These are phyloP conservation scores for Pogonognathellus flavescens DNA, from an alignment of 1,140 invertebrate genomes.

Conservation along the genomic window DNA sequence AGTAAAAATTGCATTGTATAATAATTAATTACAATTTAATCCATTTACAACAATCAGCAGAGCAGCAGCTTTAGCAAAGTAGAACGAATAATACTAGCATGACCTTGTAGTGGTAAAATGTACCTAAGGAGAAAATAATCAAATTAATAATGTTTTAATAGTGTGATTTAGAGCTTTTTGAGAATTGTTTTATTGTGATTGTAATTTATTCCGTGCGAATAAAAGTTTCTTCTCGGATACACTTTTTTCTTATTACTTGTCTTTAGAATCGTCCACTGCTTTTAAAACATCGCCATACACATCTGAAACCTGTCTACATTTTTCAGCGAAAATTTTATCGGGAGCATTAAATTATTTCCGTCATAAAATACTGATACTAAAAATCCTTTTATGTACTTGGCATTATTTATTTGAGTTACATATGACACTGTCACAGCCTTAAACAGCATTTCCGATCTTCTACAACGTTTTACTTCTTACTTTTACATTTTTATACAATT, in stretches of 20 bases:
- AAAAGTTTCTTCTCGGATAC: conserved; percentile 4
- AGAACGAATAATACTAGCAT: too few relatives aligned
- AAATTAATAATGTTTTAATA: neutral
- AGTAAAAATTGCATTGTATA: neutral
- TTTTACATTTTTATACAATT: too few relatives aligned
- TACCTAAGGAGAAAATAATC: neutral
- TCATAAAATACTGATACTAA: too few relatives aligned
- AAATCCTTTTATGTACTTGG: too few relatives aligned
- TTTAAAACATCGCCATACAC: too few relatives aligned
- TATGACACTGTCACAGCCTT: too few relatives aligned
- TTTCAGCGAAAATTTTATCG: too few relatives aligned
- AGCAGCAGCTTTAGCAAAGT: neutral
- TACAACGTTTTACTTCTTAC: too few relatives aligned
- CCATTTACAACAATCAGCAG: neutral
- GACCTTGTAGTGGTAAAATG: neutral
- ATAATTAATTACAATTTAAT: conserved; percentile 16
- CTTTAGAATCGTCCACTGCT: neutral
- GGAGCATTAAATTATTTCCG: too few relatives aligned
- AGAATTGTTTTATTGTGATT: conserved; percentile 32
- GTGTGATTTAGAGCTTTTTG: conserved; percentile 34
- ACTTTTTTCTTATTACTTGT: conserved; percentile 16
- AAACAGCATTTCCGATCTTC: too few relatives aligned
- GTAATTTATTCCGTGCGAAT: conserved; percentile 43
- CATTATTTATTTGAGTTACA: too few relatives aligned
- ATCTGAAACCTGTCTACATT: too few relatives aligned